Base-by-base conservation (phyloP, 2,888 invertebrate genomes). In the Tipula unca region DNA sequence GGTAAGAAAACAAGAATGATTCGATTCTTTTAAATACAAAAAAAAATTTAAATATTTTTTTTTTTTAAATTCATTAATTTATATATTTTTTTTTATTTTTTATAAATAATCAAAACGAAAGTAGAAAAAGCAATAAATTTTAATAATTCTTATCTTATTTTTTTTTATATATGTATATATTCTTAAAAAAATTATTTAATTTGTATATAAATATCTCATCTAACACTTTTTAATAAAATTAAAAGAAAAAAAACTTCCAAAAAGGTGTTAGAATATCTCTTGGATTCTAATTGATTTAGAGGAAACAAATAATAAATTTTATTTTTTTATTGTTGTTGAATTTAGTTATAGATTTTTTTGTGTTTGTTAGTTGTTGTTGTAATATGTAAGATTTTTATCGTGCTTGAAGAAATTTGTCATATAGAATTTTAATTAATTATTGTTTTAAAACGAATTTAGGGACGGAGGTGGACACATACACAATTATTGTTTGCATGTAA, bases 241-340 rank as follows among this genome's bases (percentile, higher is more conserved):
- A 17, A 48, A 17, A 54, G 42, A 14, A n/a, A 54, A 54, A 54
- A 54, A 69, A 20, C 69, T 8, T 69, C 69, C 69, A 69, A 36
- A 84, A 84, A 84, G 84, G 84, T 84, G 84, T 36, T 84, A 84
- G 20, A 36, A 83, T 36, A 35, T 84, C 39, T 84, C 84, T 84
- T 20, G 39, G 84, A 36, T 84, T 84, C 84, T 84, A 84, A 84
- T 84, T 84, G 84, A 84, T 36, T 84, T 84, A 10, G 36, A 36
- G 36, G 84, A 84, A 84, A 84, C 84, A 84, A 84, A 84, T 36
- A 35, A 36, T 84, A 84, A 84, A 84, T 84, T 84, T 36, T 83
- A 32, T 32, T 83, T 32, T 83, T 83, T 83, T 69, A 69, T 69
- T 69, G 69, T 25, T 25, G 25, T 54, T 54, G 6, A 17, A 54